A percentile compares a stretch with the other conserved stretches of the same genome.
Evolutionary conservation across 2,888 invertebrate species (phyloP).

Genomic region (Plutella xylostella): DNA sequence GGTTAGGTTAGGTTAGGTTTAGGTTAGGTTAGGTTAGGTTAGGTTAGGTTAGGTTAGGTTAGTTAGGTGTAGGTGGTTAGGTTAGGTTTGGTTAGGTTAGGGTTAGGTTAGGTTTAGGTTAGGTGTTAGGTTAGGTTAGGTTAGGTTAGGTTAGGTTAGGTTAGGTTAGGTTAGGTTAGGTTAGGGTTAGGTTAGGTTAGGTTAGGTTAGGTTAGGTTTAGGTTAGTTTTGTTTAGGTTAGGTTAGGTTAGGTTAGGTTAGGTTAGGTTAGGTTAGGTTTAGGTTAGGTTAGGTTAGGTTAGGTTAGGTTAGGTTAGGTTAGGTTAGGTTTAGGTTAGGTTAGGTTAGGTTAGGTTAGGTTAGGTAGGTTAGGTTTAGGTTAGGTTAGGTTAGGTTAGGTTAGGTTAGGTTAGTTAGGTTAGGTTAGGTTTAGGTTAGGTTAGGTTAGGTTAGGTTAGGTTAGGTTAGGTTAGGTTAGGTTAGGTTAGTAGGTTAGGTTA

Average conservation of each 20-base stretch:
- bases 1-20: slow-evolving; percentile 13
- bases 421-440: slow-evolving; percentile 6
- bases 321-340: slow-evolving; percentile 4
- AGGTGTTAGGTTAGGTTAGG: slow-evolving; percentile 11
- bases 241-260: not conserved
- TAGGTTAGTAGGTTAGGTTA: slow-evolving; percentile 11
- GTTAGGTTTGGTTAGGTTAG: not conserved
- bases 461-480: slow-evolving; percentile 7
- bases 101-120: slow-evolving; percentile 14
- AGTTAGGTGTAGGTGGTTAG: slow-evolving; percentile 14
- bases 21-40: slow-evolving; percentile 11
- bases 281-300: not conserved
- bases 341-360: slow-evolving; percentile 7
- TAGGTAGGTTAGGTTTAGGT: slow-evolving; percentile 9
- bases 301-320: not conserved
- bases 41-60: slow-evolving; percentile 15
- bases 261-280: slow-evolving; percentile 1
- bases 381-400: too few relatives aligned
- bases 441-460: slow-evolving; percentile 7
- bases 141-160: slow-evolving; percentile 11
- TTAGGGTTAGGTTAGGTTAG: slow-evolving; percentile 4
- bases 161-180: slow-evolving; percentile 4
- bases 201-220: slow-evolving; percentile 4
- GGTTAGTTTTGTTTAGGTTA: slow-evolving; percentile 2
- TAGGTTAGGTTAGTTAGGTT: slow-evolving; percentile 9